A percentile compares a stretch with the other conserved stretches of the same genome.
phyloP scores from a whole-genome alignment of 2,888 invertebrate species.

The Willowsia nigromaculata region DNA sequence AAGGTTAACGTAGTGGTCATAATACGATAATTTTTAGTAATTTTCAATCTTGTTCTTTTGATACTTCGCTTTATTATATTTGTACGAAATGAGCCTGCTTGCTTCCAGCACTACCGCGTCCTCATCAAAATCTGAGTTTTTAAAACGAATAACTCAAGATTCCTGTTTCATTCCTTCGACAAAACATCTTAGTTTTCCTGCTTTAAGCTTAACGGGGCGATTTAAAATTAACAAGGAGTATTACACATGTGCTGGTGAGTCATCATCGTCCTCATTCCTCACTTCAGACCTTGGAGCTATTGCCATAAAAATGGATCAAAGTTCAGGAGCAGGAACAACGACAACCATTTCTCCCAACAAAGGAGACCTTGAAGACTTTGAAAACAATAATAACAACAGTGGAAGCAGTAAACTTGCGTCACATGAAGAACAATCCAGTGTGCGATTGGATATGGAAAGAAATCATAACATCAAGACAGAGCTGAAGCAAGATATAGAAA shows the following conservation, averaged over 20 bases:
- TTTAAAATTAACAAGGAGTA: neutral
- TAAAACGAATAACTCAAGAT: conserved; percentile 49
- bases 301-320: conserved; percentile 44
- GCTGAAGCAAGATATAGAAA: neutral
- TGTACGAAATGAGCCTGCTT: conserved; percentile 48
- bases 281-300: neutral
- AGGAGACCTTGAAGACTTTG: conserved; percentile 57
- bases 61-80: neutral
- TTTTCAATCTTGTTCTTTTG: too few species aligned
- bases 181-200: neutral
- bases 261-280: neutral
- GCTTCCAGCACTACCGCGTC: neutral
- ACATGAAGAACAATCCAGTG: neutral
- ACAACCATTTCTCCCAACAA: neutral
- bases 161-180: neutral
- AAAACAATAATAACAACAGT: conserved; percentile 64
- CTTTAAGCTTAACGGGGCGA: neutral
- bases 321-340: neutral
- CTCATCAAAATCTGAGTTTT: conserved; percentile 13
- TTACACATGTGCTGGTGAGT: neutral
- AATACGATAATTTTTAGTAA: too few species aligned
- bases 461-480: neutral
- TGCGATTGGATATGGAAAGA: neutral
- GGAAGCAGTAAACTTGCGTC: neutral
- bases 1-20: too few species aligned